phyloP scores from a whole-genome alignment of 2,113 vertebrate genomes.

The Dendrocopos noguchii region DNA sequence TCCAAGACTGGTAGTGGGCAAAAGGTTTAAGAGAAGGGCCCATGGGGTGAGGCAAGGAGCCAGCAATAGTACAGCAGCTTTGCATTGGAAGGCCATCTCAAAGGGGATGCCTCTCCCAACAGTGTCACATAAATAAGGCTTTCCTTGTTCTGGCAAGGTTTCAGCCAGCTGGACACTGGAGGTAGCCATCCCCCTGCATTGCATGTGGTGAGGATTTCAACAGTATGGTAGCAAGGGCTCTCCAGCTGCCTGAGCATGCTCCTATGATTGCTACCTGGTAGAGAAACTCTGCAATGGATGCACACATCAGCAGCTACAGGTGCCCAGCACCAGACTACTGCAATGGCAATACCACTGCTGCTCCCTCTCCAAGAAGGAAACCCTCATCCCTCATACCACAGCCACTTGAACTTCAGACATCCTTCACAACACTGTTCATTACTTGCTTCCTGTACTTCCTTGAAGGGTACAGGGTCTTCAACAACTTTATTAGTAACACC shows the following conservation, averaged over 20 bases:
- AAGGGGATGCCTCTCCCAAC: background rate
- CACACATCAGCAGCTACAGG: background rate
- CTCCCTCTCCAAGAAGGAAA: background rate
- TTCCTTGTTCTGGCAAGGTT: background rate
- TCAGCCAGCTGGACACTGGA: background rate
- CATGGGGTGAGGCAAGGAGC: background rate
- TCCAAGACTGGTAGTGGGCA: background rate
- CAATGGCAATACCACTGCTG: background rate
- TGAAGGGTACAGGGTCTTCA: background rate
- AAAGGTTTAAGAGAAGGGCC: background rate
- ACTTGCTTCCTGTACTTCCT: background rate
- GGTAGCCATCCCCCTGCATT: background rate
- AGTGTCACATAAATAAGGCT: accelerated
- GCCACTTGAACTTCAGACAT: background rate
- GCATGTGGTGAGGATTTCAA: background rate
- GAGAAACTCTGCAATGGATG: background rate
- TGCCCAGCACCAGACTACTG: background rate
- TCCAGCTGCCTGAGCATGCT: background rate
- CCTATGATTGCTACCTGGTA: too few relatives aligned
- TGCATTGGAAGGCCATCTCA: background rate
- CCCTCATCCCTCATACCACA: background rate
- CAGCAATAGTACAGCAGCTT: background rate
- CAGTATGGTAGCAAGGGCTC: background rate
- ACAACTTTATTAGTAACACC: background rate
- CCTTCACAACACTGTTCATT: background rate